These are phyloP conservation scores for Drosophila phalerata DNA, from an alignment of 2,888 invertebrate genomes.

Conservation along the genomic window DNA sequence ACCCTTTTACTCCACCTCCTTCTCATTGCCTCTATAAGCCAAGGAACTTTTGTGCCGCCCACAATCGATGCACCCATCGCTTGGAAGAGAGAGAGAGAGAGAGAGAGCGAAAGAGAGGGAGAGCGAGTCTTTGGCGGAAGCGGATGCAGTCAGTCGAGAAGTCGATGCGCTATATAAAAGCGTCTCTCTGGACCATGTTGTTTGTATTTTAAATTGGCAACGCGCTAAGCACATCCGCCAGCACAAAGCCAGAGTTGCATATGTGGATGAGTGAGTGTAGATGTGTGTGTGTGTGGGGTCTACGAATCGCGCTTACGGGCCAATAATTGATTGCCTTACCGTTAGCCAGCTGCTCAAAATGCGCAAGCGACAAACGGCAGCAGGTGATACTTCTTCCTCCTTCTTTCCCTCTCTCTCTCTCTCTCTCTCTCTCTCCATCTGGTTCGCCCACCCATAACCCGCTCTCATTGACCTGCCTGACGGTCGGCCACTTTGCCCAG, in stretches of 20 bases:
- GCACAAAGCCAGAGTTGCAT: conserved; percentile 26
- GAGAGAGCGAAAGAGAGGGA: background rate
- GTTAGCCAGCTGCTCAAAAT: conserved; percentile 76
- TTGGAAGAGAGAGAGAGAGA: background rate
- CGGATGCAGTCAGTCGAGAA: conserved; percentile 74
- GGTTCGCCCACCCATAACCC: background rate
- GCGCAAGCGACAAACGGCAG: conserved; percentile 60
- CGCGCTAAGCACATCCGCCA: conserved; percentile 80
- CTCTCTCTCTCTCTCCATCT: background rate
- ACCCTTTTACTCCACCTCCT: background rate
- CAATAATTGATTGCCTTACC: conserved; percentile 82
- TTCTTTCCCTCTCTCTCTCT: too few species aligned
- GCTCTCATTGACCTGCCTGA: conserved; percentile 11
- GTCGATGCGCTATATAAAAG: conserved; percentile 44
- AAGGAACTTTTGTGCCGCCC: conserved; percentile 11
- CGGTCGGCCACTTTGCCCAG: conserved; percentile 76
- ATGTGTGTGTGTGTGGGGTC: conserved; percentile 26
- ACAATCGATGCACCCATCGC: conserved; percentile 12
- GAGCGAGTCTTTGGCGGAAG: conserved; percentile 55
- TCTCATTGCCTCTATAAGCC: background rate
- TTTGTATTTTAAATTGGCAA: conserved; percentile 80
- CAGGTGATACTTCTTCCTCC: conserved; percentile 32
- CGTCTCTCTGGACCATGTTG: conserved; percentile 66
- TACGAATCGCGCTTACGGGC: conserved; percentile 56
- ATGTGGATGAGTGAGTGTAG: conserved; percentile 11